Conservation (phyloP, 2,113 vertebrate species). For the Opisthocomus hoazin region DNA sequence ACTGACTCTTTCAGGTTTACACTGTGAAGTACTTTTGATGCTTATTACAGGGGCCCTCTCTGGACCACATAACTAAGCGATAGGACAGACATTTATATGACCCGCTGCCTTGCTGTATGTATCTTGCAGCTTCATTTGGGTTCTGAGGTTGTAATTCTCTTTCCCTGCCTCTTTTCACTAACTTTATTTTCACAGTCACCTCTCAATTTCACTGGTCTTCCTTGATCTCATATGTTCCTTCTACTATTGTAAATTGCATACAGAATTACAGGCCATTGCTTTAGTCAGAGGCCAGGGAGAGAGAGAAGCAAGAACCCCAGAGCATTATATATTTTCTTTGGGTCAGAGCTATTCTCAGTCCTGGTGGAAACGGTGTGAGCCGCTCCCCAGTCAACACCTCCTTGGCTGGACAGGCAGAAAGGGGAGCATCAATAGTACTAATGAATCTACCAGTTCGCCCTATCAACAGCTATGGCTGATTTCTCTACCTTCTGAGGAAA, state of each 20-base stretch:
- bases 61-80: background rate
- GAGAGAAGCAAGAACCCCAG: background rate
- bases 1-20: background rate
- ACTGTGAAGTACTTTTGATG: background rate
- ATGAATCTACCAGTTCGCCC: background rate
- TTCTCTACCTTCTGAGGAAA: background rate
- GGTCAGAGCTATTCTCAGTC: background rate
- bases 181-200: background rate
- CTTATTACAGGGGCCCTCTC: background rate
- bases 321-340: background rate
- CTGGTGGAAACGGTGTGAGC: background rate
- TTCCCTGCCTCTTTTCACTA: background rate
- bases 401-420: background rate
- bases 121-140: background rate
- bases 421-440: background rate
- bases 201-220: background rate
- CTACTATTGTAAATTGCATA: background rate
- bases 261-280: background rate
- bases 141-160: background rate
- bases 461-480: background rate
- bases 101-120: background rate
- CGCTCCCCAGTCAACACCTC: background rate
- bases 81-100: background rate
- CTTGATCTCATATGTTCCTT: background rate
- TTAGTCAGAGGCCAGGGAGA: background rate